phyloP scores from a whole-genome alignment of 30 jellyfish, hydroid and myxozoan genomes.

The Cassiopea andromeda region DNA sequence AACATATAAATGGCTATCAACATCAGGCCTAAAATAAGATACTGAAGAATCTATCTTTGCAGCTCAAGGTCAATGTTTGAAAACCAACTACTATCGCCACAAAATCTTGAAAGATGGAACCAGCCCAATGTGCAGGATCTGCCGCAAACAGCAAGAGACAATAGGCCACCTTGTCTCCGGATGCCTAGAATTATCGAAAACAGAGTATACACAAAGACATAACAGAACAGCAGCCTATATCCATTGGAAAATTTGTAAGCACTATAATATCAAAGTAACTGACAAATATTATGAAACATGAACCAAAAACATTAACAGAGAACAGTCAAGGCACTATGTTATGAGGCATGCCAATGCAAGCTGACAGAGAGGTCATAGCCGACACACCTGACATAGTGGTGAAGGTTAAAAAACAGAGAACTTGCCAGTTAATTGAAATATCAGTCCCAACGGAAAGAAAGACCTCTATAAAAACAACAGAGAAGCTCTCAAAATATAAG shows the following conservation, averaged over 20 bases:
- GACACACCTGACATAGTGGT: slow-evolving; percentile 32
- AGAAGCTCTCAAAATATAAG: slow-evolving; percentile 22
- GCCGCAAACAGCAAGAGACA: neutral
- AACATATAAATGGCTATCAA: too few species aligned
- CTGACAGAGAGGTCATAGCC: slow-evolving; percentile 25
- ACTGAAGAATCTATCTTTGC: too few species aligned
- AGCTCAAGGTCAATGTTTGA: neutral
- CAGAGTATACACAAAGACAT: neutral
- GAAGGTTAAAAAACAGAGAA: slow-evolving; percentile 1
- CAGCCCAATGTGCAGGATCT: neutral
- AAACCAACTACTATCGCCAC: neutral
- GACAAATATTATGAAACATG: slow-evolving; percentile 5
- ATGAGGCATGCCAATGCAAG: slow-evolving; percentile 18
- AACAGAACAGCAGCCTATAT: neutral
- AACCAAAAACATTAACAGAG: neutral
- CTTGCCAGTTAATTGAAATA: slow-evolving; percentile 3
- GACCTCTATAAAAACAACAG: slow-evolving; percentile 1
- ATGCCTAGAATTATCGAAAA: neutral
- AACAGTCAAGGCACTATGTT: neutral
- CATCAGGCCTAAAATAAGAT: too few species aligned
- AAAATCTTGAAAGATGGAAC: neutral
- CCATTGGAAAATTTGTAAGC: neutral
- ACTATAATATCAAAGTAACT: neutral
- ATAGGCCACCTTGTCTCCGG: neutral
- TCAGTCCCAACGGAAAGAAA: slow-evolving; percentile 13